Conservation (phyloP, 2,888 invertebrate species). For the Bellardia bayeri region DNA sequence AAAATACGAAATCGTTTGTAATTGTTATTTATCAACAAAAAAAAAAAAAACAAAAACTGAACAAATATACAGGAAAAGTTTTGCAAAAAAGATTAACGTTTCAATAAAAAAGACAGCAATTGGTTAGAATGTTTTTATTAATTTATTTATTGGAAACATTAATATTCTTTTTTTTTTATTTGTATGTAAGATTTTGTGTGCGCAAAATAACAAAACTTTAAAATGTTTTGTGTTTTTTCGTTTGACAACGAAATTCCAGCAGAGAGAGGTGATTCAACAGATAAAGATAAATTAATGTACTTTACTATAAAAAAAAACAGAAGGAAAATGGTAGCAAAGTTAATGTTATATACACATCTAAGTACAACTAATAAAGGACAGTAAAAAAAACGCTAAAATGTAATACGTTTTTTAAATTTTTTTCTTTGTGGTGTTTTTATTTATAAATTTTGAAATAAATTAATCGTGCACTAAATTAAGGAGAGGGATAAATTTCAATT, state of each 20-base stretch:
- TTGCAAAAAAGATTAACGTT: not conserved
- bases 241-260: not conserved
- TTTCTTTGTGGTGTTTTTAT: no score
- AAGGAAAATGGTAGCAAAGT: not conserved
- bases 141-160: not conserved
- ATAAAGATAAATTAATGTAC: slow-evolving; percentile 8
- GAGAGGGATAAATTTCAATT: no score
- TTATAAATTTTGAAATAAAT: no score
- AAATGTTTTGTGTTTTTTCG: not conserved
- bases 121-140: not conserved
- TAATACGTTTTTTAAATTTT: no score
- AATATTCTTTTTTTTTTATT: not conserved
- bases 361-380: no score
- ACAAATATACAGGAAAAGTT: slow-evolving; percentile 24
- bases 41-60: slow-evolving; percentile 13
- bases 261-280: slow-evolving; percentile 13
- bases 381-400: no score
- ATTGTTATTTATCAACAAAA: slow-evolving; percentile 1
- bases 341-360: not conserved
- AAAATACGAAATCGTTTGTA: not conserved
- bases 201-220: slow-evolving; percentile 8
- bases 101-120: not conserved
- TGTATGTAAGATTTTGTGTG: not conserved
- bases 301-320: slow-evolving; percentile 1
- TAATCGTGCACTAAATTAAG: no score